Conservation (phyloP, 2,113 vertebrate genomes). For the Poicephalus meyeri region DNA sequence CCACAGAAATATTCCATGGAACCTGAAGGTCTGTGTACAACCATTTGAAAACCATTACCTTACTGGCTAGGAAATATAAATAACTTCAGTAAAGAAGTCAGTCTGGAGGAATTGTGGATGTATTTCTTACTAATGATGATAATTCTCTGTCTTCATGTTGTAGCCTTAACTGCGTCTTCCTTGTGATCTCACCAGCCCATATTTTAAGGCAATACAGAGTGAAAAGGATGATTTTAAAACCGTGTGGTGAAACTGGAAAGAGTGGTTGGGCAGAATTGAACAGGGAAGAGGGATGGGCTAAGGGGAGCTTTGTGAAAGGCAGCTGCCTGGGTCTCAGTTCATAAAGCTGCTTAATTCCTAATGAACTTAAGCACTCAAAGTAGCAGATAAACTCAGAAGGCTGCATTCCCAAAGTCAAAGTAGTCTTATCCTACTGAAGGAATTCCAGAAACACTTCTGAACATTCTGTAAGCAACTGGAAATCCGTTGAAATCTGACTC, state of each 20-base stretch:
- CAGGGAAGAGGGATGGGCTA: accelerated
- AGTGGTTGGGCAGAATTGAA: neutral
- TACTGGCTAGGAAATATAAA: neutral
- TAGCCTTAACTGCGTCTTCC: neutral
- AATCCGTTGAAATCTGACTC: neutral
- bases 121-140: neutral
- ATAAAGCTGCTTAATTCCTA: neutral
- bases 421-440: neutral
- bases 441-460: conserved; percentile 25
- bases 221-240: neutral
- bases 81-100: neutral
- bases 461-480: conserved; percentile 15
- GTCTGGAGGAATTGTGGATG: neutral
- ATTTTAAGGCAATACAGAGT: neutral
- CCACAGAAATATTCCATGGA: neutral
- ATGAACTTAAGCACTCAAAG: neutral
- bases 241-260: neutral
- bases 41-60: neutral
- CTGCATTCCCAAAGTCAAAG: neutral
- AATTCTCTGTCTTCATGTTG: neutral
- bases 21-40: neutral
- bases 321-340: neutral
- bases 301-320: neutral
- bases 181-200: neutral
- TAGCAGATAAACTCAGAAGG: neutral